Conservation (phyloP, 2,888 invertebrate species). For the Leptinotarsa peninsularis region DNA sequence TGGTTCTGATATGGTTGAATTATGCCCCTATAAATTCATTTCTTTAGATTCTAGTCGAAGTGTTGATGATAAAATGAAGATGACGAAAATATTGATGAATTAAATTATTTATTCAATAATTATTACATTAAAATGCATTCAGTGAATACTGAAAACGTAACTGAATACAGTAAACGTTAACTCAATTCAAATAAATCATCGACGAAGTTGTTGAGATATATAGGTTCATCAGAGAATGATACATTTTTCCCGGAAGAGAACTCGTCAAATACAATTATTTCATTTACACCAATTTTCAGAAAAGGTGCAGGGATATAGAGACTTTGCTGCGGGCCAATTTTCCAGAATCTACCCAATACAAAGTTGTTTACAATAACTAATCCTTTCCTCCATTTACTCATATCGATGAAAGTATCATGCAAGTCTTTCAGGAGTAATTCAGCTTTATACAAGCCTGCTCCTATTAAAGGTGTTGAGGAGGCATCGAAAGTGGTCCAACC, state of each 20-base stretch:
- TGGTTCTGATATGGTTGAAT: no score
- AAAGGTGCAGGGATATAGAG: slow-evolving; percentile 84
- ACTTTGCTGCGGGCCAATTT: slow-evolving; percentile 83
- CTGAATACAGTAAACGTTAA: not conserved
- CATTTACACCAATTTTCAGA: slow-evolving; percentile 68
- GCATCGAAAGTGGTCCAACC: slow-evolving; percentile 54
- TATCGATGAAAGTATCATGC: slow-evolving; percentile 43
- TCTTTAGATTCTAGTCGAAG: no score
- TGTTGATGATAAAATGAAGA: no score
- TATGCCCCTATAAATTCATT: no score
- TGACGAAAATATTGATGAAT: no score
- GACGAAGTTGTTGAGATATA: slow-evolving; percentile 42
- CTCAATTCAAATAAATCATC: slow-evolving; percentile 1
- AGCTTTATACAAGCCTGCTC: slow-evolving; percentile 38
- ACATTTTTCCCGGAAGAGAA: slow-evolving; percentile 48
- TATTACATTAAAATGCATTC: no score
- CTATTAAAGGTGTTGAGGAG: slow-evolving; percentile 39
- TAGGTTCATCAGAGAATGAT: slow-evolving; percentile 50
- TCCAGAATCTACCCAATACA: slow-evolving; percentile 89
- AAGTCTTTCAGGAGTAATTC: slow-evolving; percentile 32
- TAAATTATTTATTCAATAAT: no score
- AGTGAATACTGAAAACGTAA: no score
- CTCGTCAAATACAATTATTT: slow-evolving; percentile 59
- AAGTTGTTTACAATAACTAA: slow-evolving; percentile 80
- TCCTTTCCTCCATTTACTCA: slow-evolving; percentile 46